A percentile compares a stretch with the other conserved stretches of the same genome.
These are phyloP conservation scores for Chouioia cunea DNA, from an alignment of 2,888 invertebrate genomes.

Conservation along the genomic window DNA sequence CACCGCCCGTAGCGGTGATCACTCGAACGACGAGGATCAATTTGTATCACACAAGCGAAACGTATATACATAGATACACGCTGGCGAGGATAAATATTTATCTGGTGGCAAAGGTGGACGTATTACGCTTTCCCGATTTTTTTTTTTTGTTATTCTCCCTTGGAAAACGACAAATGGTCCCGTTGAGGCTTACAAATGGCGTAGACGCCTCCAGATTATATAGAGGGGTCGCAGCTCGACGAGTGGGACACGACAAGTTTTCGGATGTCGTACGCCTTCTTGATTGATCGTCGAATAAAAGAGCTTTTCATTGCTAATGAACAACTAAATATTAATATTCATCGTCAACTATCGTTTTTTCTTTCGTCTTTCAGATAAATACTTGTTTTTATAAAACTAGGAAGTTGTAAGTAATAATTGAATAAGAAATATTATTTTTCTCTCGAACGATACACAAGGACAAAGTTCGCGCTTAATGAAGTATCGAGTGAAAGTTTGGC, in stretches of 20 bases:
- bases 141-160: background rate
- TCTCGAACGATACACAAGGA: background rate
- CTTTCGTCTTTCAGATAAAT: no score
- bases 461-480: slow-evolving; percentile 13
- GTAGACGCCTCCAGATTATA: background rate
- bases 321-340: no score
- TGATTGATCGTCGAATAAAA: no score
- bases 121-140: slow-evolving; percentile 2
- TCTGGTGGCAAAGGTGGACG: background rate
- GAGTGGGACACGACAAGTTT: slow-evolving; percentile 12
- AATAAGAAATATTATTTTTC: no score
- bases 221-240: background rate
- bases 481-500: background rate
- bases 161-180: background rate
- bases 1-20: no score
- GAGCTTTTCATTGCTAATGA: no score
- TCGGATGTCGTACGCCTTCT: slow-evolving; percentile 5
- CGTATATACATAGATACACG: no score
- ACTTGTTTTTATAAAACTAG: no score
- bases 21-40: no score
- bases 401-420: no score
- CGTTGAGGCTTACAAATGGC: slow-evolving; percentile 24
- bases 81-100: slow-evolving; percentile 28
- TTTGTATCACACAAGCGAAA: no score
- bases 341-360: no score